A percentile compares a stretch with the other conserved stretches of the same genome.
Conservation (phyloP, 2,888 invertebrate species). For the Subacronicta megacephala region DNA sequence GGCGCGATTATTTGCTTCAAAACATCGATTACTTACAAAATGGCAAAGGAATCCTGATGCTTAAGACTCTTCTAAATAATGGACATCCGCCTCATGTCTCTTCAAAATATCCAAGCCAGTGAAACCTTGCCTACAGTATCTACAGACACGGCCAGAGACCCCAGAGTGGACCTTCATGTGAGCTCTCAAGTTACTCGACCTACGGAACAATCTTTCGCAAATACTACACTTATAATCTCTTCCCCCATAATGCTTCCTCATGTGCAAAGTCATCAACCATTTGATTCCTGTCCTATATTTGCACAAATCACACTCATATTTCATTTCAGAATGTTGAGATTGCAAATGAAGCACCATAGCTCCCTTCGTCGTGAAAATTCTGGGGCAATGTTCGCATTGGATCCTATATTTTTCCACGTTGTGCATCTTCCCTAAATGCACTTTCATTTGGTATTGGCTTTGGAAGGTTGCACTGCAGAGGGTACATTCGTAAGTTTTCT, state of each 20-base stretch:
- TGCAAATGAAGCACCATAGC: slow-evolving; percentile 87
- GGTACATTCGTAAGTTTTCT: slow-evolving; percentile 65
- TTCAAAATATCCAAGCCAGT: slow-evolving; percentile 65
- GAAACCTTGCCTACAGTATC: slow-evolving; percentile 73
- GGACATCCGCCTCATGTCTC: slow-evolving; percentile 67
- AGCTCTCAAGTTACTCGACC: slow-evolving; percentile 83
- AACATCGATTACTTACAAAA: too few species aligned
- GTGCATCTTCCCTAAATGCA: slow-evolving; percentile 79
- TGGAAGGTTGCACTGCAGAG: slow-evolving; percentile 70
- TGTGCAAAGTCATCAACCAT: slow-evolving; percentile 80
- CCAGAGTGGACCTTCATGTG: slow-evolving; percentile 83
- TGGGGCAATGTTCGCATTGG: slow-evolving; percentile 81
- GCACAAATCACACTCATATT: slow-evolving; percentile 75
- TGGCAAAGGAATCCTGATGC: too few species aligned
- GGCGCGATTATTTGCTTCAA: too few species aligned
- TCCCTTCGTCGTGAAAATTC: slow-evolving; percentile 83
- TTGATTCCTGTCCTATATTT: slow-evolving; percentile 75
- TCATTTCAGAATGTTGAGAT: slow-evolving; percentile 78
- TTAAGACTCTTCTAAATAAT: slow-evolving; percentile 64
- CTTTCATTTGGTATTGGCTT: slow-evolving; percentile 74
- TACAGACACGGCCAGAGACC: slow-evolving; percentile 71
- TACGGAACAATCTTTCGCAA: slow-evolving; percentile 87
- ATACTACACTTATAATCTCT: slow-evolving; percentile 87
- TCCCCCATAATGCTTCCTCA: slow-evolving; percentile 84
- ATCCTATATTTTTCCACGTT: slow-evolving; percentile 77